Percentiles rank a stretch among this genome's conserved stretches.
Conservation (phyloP, 2,888 invertebrate genomes). For the Heteropelma amictum region DNA sequence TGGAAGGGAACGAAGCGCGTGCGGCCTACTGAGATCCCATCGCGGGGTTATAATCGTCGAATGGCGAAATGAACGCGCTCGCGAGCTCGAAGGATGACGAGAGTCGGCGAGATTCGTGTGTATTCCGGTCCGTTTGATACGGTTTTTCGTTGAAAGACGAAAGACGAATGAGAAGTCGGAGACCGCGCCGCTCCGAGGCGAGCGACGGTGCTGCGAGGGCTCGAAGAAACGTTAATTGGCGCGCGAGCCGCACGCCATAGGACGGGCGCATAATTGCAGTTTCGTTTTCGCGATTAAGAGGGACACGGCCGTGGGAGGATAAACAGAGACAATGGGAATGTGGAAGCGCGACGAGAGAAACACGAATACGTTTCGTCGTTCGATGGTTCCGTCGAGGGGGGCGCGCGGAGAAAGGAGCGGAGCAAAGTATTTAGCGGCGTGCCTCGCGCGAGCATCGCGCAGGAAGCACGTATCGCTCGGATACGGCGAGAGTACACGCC, state of each 20-base stretch:
- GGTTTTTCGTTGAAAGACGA: conserved; percentile 4
- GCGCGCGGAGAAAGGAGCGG: background rate
- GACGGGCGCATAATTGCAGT: conserved; percentile 63
- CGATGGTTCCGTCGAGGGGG: background rate
- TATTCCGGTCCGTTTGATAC: background rate
- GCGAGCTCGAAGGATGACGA: conserved; percentile 30
- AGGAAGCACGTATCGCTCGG: conserved; percentile 28
- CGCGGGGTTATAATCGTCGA: conserved; percentile 71
- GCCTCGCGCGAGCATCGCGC: background rate
- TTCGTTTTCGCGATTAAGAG: conserved; percentile 64
- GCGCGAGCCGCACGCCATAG: conserved; percentile 61
- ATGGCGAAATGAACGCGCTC: conserved; percentile 70
- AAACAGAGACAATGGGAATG: conserved; percentile 39
- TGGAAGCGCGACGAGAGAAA: conserved; percentile 54
- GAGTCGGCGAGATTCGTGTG: background rate
- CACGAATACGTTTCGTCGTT: conserved; percentile 6
- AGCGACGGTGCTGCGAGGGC: background rate
- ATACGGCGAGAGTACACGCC: too few species aligned
- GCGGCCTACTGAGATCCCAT: conserved; percentile 65
- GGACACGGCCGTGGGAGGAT: conserved; percentile 61
- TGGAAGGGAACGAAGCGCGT: conserved; percentile 66
- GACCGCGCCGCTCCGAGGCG: too few species aligned
- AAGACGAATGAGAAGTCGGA: background rate
- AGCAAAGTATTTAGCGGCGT: too few species aligned
- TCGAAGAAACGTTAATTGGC: conserved; percentile 57